Conservation (phyloP, 2,888 invertebrate species). For the Agrotis clavis region DNA sequence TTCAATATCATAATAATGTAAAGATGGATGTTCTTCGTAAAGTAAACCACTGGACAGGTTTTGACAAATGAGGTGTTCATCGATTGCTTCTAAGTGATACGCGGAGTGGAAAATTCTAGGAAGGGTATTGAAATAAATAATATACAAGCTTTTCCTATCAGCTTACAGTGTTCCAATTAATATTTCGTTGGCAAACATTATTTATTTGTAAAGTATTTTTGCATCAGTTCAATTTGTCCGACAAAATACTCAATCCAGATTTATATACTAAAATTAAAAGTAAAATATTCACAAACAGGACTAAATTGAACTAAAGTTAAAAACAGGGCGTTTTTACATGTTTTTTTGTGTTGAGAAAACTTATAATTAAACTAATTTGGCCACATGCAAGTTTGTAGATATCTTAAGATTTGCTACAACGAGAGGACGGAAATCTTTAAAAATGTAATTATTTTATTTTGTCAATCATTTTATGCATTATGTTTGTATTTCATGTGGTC, state of each 20-base stretch:
- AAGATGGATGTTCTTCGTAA: conserved; percentile 37
- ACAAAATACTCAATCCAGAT: too few relatives aligned
- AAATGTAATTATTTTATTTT: background rate
- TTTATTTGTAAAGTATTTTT: too few relatives aligned
- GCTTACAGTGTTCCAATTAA: background rate
- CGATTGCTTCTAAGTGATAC: conserved; percentile 27
- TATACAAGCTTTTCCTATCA: background rate
- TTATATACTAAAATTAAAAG: too few relatives aligned
- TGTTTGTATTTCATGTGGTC: background rate
- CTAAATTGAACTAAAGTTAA: too few relatives aligned
- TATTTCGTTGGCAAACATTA: too few relatives aligned
- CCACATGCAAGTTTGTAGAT: too few relatives aligned
- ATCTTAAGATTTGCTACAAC: too few relatives aligned
- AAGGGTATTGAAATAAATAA: background rate
- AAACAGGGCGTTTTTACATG: too few relatives aligned
- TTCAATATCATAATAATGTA: conserved; percentile 25
- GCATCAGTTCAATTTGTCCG: too few relatives aligned
- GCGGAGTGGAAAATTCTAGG: background rate
- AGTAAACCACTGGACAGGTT: conserved; percentile 45
- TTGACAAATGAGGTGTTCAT: conserved; percentile 49
- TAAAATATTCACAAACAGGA: too few relatives aligned
- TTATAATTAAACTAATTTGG: too few relatives aligned
- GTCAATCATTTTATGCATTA: background rate
- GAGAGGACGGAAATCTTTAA: background rate
- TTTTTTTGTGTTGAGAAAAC: too few relatives aligned